Base-by-base conservation (phyloP, 2,888 invertebrate species). In the Hemithea aestivaria region DNA sequence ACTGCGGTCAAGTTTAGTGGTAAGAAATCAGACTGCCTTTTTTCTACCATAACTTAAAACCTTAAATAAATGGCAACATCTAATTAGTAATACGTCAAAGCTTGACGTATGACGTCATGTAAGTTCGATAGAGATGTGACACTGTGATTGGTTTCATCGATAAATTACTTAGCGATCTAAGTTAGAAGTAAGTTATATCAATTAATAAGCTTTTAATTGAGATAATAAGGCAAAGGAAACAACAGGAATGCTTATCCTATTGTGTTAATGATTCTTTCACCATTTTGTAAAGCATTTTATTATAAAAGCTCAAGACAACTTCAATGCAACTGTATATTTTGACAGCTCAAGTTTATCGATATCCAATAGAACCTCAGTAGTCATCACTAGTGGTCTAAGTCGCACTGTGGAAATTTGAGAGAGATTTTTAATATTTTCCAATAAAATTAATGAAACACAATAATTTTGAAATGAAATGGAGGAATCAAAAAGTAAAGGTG, bases 381-480 rank as follows among this genome's bases (percentile, higher is more conserved):
- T 5, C 2, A 16, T 16, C 33, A 30, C 45, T 46, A 49, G 41
- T 45, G 28, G 26, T 48, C 29, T 46, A 56, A 60, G 58, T 53
- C 51, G 48, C 51, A 50, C 45, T 58, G 54, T 53, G 47, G 51
- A 45, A 51, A 16, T 16, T 16, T 2, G 16, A 16, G 2, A 16
- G 42, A 53, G 22, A 50, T 38, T 56, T 52, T 48, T 51, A 48
- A 37, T 45, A 58, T 58, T 56, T 61, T 58, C 35, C 35, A 44
- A 33, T 48, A 38, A 47, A 59, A 51, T 62, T 56, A 51, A 52
- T 56, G 48, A 58, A 57, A 54, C 45, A 40, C 35, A 49, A 53
- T 38, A 28, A 35, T 61, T 64, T 68, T 72, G 76, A 69, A 67
- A 82, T 79, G 77, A 80, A 75, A 85, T 85, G 85, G 84, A 84